A percentile compares a stretch with the other conserved stretches of the same genome.
These are phyloP conservation scores for Ciconia maguari DNA, from an alignment of 2,113 vertebrate genomes.

Conservation along the genomic window DNA sequence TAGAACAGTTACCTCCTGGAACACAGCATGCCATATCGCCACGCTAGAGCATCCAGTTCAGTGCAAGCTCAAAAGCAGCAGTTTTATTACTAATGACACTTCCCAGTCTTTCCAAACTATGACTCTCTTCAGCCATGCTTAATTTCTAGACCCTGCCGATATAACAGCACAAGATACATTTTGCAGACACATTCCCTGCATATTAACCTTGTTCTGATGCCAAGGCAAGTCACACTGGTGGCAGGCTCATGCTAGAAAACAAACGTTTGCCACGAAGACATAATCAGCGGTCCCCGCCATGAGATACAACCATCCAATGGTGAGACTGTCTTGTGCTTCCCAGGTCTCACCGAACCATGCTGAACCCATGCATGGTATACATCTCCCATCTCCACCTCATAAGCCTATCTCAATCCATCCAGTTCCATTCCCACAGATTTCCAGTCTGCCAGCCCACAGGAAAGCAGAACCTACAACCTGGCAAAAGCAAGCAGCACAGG, in stretches of 20 bases:
- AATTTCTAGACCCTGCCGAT: not conserved
- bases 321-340: not conserved
- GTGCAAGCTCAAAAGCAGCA: not conserved
- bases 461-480: not conserved
- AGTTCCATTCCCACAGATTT: not conserved
- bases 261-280: fast-evolving
- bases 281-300: fast-evolving
- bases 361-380: not conserved
- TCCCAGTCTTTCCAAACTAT: not conserved
- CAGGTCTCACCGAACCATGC: not conserved
- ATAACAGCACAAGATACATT: not conserved
- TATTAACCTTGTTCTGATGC: not conserved
- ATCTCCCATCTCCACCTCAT: not conserved
- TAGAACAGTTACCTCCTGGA: not conserved
- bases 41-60: not conserved
- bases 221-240: not conserved
- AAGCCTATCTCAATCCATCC: not conserved
- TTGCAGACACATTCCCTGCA: not conserved
- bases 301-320: fast-evolving
- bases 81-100: not conserved
- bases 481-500: not conserved
- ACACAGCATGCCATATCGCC: fast-evolving
- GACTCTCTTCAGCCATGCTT: not conserved
- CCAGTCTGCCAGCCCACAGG: not conserved
- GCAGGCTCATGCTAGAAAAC: not conserved